Base-by-base conservation (phyloP, 2,888 invertebrate genomes). In the Acanthoscelides obtectus region DNA sequence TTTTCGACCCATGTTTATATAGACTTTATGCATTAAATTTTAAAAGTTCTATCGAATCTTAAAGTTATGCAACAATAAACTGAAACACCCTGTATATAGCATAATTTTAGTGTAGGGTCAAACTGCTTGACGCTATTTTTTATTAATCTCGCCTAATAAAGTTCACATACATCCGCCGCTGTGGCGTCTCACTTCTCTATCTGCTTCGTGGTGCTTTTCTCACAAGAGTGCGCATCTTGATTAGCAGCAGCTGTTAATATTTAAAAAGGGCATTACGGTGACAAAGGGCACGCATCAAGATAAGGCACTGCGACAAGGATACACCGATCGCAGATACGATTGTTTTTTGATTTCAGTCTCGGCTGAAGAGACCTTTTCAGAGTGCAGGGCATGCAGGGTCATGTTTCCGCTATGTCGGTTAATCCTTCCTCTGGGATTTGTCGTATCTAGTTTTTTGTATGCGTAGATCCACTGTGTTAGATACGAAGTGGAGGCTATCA, bases 261-360 rank as follows among this genome's bases (percentile, higher is more conserved):
- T 81, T 81, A 80, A 81, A 80, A 79, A 77, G 76, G 73, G 77
- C 75, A 80, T 81, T 80, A 79, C 73, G 78, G 79, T 79, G 74
- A 80, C 79, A 79, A 80, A 79, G 76, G 73, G 72, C 67, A 65
- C 67, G 73, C 71, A 76, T 45, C 45, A 77, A 75, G 77, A 78
- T 45, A 45, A 45, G 45, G 17, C 45, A 6, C 17, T 1, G 8
- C 72, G 72, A 71, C 71, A 67, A 25, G 67, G 68, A 70, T 22
- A 67, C 66, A 22, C 72, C 68, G 76, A 76, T 76, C 74, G 69
- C 20, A 73, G 76, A 76, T 76, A 76, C 20, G 71, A 72, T 73
- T 76, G 76, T 76, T 73, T 20, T 65, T 20, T 27, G 64, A 65
- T 69, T 25, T 70, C 70, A 65, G 22, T 45, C 67, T 25, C 45